Evolutionary conservation across 2,797 vertebrate species (phyloP).

Genomic region (Sorex maritimensis): DNA sequence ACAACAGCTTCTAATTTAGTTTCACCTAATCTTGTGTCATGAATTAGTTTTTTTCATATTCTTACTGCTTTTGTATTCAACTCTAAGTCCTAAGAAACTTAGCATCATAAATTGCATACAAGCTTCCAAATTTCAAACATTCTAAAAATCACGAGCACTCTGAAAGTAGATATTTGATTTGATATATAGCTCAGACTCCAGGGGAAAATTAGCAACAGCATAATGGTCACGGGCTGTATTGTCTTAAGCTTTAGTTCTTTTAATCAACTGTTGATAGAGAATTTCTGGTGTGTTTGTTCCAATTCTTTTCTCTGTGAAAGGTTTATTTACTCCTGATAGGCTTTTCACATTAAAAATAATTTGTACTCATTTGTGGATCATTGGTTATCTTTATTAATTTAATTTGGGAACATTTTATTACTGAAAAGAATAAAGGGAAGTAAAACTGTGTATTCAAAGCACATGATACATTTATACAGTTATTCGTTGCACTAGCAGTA

Average conservation of each 20-base stretch:
- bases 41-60: constrained; percentile 72
- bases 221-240: not conserved
- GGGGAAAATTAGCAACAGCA: not conserved
- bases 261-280: not conserved
- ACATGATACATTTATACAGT: not conserved
- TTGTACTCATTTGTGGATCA: not conserved
- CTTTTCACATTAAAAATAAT: constrained; percentile 39
- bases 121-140: constrained; percentile 32
- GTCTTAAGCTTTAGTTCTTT: not conserved
- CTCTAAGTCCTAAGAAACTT: constrained; percentile 3
- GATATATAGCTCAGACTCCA: not conserved
- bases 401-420: constrained; percentile 32
- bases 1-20: constrained; percentile 29
- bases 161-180: not conserved
- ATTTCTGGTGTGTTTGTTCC: not conserved
- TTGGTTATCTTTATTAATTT: constrained; percentile 37
- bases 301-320: not conserved
- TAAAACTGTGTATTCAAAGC: constrained; percentile 3
- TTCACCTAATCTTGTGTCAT: not conserved
- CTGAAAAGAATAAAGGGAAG: not conserved
- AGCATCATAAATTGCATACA: constrained; percentile 26
- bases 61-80: constrained; percentile 72
- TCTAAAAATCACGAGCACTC: constrained; percentile 15
- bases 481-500: not conserved
- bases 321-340: constrained; percentile 1